Conservation (phyloP, 1,140 invertebrate species). For the Drosophila funebris region DNA sequence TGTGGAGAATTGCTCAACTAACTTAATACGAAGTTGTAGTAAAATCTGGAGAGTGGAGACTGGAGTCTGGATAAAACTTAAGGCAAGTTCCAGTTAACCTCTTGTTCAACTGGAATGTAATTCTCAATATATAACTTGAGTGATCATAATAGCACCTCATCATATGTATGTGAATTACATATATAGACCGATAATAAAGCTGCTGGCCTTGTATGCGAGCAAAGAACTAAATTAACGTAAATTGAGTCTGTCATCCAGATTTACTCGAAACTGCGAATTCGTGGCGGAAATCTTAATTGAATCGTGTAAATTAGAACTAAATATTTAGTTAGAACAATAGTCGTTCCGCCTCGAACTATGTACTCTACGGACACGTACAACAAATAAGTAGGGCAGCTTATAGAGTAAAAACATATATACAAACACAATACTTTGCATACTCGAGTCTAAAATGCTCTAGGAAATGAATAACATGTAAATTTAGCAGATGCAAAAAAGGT, state of each 20-base stretch:
- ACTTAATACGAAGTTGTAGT: too few species aligned
- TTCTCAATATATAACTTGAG: constrained; percentile 2
- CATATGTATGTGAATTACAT: background rate
- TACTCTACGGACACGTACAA: background rate
- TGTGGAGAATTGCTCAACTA: background rate
- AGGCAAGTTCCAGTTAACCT: too few species aligned
- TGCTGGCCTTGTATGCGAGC: background rate
- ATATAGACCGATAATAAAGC: background rate
- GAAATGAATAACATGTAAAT: constrained; percentile 1
- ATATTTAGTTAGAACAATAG: constrained; percentile 42
- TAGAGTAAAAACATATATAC: background rate
- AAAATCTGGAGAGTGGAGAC: background rate
- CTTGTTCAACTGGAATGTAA: background rate
- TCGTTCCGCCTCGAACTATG: background rate
- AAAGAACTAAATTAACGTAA: constrained; percentile 50
- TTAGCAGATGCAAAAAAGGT: background rate
- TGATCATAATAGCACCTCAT: background rate
- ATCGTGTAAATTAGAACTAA: constrained; percentile 58
- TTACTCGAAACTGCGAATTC: constrained; percentile 28
- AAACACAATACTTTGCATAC: background rate
- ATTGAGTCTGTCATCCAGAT: constrained; percentile 52
- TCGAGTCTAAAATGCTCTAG: background rate
- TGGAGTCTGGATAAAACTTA: too few species aligned
- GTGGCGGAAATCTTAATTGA: constrained; percentile 64
- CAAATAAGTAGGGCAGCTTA: background rate